A percentile compares a stretch with the other conserved stretches of the same genome.
These are phyloP conservation scores for Epirrita christyi DNA, from an alignment of 2,888 invertebrate genomes.

Conservation along the genomic window DNA sequence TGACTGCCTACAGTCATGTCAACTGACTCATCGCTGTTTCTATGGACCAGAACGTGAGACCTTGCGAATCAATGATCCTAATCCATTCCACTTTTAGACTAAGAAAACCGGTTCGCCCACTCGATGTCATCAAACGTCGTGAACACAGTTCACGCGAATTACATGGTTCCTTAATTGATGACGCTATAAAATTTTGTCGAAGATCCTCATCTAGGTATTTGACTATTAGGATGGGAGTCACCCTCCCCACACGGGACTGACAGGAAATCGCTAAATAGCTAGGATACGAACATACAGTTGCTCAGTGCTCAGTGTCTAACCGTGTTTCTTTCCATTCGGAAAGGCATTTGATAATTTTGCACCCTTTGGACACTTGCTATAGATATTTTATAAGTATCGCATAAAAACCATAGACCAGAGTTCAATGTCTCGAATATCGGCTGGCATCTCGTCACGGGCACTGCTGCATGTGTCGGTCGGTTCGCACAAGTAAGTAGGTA, in stretches of 20 bases:
- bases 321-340: neutral
- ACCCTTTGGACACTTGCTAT: too few relatives aligned
- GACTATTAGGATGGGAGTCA: too few relatives aligned
- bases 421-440: constrained; percentile 66
- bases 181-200: neutral
- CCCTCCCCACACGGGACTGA: too few relatives aligned
- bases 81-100: constrained; percentile 45
- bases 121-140: constrained; percentile 41
- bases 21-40: constrained; percentile 28
- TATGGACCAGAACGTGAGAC: constrained; percentile 40
- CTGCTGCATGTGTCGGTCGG: constrained; percentile 2
- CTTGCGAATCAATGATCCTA: constrained; percentile 58
- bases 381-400: neutral
- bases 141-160: constrained; percentile 27
- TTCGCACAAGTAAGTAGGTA: constrained; percentile 7
- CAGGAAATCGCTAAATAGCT: too few relatives aligned
- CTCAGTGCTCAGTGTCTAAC: too few relatives aligned
- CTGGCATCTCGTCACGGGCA: constrained; percentile 56
- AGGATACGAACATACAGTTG: too few relatives aligned
- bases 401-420: constrained; percentile 37
- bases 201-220: too few relatives aligned
- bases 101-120: constrained; percentile 45
- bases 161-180: constrained; percentile 6
- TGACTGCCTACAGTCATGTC: neutral
- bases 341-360: too few relatives aligned